Conservation (phyloP, 2,888 invertebrate species). For the Dichetophora obliterata region DNA sequence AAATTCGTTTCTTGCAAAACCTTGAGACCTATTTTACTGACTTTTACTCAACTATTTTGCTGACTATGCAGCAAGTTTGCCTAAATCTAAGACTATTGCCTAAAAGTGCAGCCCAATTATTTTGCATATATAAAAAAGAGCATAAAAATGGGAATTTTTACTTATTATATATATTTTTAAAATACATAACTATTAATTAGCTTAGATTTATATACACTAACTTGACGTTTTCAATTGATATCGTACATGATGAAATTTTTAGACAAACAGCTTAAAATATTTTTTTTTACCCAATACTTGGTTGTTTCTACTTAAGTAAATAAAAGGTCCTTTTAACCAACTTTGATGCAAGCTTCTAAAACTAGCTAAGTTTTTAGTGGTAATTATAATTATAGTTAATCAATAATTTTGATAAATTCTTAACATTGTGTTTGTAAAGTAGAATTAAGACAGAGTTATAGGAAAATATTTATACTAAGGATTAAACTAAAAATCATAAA, state of each 20-base stretch:
- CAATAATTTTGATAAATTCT: background rate
- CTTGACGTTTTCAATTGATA: background rate
- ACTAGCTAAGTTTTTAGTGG: background rate
- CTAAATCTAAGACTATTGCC: conserved; percentile 16
- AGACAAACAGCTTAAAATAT: no score
- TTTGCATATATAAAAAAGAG: background rate
- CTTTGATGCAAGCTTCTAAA: background rate
- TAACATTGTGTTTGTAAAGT: background rate
- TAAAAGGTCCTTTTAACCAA: conserved; percentile 25
- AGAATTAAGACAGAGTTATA: background rate
- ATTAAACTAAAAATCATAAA: conserved; percentile 1
- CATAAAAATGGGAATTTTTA: no score
- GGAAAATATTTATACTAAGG: background rate
- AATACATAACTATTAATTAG: background rate
- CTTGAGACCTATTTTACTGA: conserved; percentile 56
- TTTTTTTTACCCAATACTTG: no score
- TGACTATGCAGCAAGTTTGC: conserved; percentile 9
- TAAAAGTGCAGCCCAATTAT: conserved; percentile 44
- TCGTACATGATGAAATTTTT: no score
- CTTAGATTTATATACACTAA: background rate
- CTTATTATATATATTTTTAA: no score
- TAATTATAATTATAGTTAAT: background rate
- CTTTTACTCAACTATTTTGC: background rate
- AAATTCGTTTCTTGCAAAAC: conserved; percentile 69
- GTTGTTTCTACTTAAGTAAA: conserved; percentile 1